Conservation (phyloP, 2,113 vertebrate genomes). For the Promerops cafer region DNA sequence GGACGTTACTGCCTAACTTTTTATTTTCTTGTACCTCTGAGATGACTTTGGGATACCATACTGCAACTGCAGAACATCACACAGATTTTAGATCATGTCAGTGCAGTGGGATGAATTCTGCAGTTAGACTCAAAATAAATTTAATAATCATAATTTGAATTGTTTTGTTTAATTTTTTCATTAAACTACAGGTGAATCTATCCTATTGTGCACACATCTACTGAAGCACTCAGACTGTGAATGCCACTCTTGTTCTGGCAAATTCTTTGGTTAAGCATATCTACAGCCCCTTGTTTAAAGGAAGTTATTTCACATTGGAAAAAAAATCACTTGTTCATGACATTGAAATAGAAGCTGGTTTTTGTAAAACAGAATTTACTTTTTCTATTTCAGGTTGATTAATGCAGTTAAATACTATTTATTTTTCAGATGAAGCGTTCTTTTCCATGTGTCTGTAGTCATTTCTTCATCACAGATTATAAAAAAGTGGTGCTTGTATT, state of each 20-base stretch:
- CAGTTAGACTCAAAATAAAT: background rate
- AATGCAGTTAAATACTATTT: background rate
- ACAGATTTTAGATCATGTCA: background rate
- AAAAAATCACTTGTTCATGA: background rate
- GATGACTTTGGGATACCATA: slow-evolving; percentile 32
- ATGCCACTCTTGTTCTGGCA: background rate
- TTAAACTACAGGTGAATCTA: background rate
- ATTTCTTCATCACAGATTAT: background rate
- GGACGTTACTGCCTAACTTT: slow-evolving; percentile 3
- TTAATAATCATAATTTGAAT: background rate
- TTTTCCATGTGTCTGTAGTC: background rate
- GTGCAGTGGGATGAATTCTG: background rate
- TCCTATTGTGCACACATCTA: background rate
- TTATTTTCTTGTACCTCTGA: slow-evolving; percentile 18
- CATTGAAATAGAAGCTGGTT: background rate
- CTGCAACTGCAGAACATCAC: background rate
- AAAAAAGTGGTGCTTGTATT: background rate
- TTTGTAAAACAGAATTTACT: background rate
- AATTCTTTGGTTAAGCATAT: background rate
- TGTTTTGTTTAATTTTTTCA: background rate
- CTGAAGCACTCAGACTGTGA: background rate
- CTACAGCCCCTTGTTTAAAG: background rate
- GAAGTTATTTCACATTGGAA: background rate
- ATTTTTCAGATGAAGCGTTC: background rate
- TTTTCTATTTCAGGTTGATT: background rate